phyloP scores from a whole-genome alignment of 2,113 vertebrate species.

The Phalacrocorax brasilianus region DNA sequence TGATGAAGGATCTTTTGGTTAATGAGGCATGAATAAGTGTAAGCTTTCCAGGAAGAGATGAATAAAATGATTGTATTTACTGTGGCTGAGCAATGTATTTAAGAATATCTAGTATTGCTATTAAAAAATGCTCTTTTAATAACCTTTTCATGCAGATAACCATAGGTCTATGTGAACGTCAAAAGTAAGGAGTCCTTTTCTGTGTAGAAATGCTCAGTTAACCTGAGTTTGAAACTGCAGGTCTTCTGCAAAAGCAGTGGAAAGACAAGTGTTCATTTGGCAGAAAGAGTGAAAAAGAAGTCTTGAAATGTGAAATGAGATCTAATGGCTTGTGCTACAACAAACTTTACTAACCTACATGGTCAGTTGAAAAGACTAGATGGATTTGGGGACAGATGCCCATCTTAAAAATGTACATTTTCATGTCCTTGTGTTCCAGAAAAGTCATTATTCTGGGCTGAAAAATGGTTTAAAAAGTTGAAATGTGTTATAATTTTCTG shows the following conservation, averaged over 20 bases:
- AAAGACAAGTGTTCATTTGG: background rate
- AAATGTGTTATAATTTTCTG: background rate
- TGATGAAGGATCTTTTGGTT: conserved; percentile 2
- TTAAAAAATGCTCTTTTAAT: conserved; percentile 5
- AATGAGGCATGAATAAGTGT: background rate
- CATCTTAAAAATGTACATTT: background rate
- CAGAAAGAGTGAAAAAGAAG: background rate
- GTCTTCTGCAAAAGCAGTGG: background rate
- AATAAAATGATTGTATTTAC: background rate
- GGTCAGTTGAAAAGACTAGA: background rate
- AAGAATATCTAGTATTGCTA: background rate
- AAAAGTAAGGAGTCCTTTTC: background rate
- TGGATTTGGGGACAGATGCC: background rate
- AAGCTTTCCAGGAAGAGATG: background rate
- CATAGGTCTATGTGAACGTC: background rate
- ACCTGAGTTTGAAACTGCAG: background rate
- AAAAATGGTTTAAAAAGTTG: background rate
- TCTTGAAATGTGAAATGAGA: background rate
- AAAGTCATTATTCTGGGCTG: background rate
- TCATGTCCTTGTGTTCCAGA: background rate
- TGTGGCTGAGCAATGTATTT: background rate
- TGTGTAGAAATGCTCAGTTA: background rate
- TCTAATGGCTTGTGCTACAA: background rate
- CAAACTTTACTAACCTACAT: background rate
- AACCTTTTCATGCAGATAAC: background rate